Evolutionary conservation across 1,140 invertebrate species (phyloP), one percentile per base, ranked within the genome.

Genomic region (Heliconius hermathena): DNA sequence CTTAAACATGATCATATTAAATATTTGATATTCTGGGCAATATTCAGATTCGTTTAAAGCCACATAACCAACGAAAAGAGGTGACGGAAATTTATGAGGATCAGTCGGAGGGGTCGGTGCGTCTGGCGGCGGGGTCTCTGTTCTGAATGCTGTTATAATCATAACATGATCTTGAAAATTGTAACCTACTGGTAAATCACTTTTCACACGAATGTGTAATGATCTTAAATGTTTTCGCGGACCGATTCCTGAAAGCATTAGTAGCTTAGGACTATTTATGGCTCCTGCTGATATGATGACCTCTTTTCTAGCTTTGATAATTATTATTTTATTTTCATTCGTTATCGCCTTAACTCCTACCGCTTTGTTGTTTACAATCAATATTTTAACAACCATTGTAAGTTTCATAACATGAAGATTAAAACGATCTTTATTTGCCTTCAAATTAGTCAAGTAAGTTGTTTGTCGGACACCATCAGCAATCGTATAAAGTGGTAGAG

Each of bases 211-310:
- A 0, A 97, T 96, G 0, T 95, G 95, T 0, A 97, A 87, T 5
- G 96, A 89, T 49, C 95, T 90, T 76, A 88, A 89, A 84, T 97
- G 95, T 11, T 95, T 86, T 72, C 91, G 94, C 1, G 96, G 96
- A n/a, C 97, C 96, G 18, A 97, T 95, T 33, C 97, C 97, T 9
- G 96, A 97, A 0, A 97, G 88, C 88, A 97, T 94, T 2, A 97
- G 90, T 3, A 97, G 79, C 77, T 96, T 95, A 1, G 96, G 96
- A 1, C 96, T 95, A 83, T 96, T 95, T 9, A 96, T 91, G 1
- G 95, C 93, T 8, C 96, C 96, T 16, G 95, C 96, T 3, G 95
- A 96, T 33, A 98, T 79, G 46, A 98, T 97, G 0, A 98, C 97
- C 82, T 94, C 88, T 76, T 80, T 88, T 22, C 78, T 83, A 1